Conservation (phyloP, 2,888 invertebrate species). For the Cyrtodaria siliqua region DNA sequence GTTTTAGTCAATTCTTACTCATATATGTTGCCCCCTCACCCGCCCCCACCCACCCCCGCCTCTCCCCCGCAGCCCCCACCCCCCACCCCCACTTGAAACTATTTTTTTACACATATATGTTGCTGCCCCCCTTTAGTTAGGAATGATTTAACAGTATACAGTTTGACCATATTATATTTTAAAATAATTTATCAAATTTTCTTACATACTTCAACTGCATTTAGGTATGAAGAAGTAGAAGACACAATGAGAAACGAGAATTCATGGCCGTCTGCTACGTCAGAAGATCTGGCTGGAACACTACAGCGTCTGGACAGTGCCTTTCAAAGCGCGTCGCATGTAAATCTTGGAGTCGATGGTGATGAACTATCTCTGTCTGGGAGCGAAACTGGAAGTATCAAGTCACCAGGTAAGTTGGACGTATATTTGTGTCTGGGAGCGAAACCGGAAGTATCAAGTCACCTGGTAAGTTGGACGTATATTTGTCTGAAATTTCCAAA, state of each 20-base stretch:
- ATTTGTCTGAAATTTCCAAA: no score
- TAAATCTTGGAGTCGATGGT: background rate
- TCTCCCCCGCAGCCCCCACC: no score
- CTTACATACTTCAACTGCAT: no score
- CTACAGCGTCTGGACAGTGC: constrained; percentile 68
- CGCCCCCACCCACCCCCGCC: no score
- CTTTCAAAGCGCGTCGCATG: constrained; percentile 22
- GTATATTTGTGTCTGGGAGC: background rate
- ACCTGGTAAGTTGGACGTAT: background rate
- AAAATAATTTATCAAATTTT: no score
- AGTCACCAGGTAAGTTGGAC: background rate
- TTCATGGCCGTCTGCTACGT: constrained; percentile 77
- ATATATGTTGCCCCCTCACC: no score
- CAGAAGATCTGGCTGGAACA: constrained; percentile 54
- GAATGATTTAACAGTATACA: no score
- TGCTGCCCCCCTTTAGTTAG: no score
- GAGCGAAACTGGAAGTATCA: constrained; percentile 25
- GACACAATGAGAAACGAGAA: constrained; percentile 69
- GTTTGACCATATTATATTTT: no score
- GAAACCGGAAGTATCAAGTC: constrained; percentile 23
- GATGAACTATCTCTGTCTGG: constrained; percentile 30
- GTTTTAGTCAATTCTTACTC: no score
- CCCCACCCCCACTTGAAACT: no score
- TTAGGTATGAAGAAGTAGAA: constrained; percentile 72
- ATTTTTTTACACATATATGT: no score